Evolutionary conservation across 2,113 vertebrate genomes (phyloP), one percentile per base, ranked within the genome.

Genomic region (Pygoscelis adeliae): DNA sequence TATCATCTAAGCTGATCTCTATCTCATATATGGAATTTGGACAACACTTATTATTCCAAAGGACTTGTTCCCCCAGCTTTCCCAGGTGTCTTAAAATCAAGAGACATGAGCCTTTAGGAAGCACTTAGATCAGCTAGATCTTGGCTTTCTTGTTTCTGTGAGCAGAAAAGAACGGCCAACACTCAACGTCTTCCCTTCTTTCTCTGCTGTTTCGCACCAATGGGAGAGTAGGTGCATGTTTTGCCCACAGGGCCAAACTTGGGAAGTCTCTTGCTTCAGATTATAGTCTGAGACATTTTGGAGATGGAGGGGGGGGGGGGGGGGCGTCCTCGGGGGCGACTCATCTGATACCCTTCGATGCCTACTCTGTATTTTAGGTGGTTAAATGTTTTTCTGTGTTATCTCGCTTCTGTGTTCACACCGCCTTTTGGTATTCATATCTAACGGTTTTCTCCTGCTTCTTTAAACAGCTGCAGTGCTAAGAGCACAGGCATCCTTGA

Each of bases 251-350:
- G 32, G 38, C 55, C 46, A 46, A 29, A 58, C 32, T 26, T 50
- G 55, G 13, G 19, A 77, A 58, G 29, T 46, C 19, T 90, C 42
- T 85, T 76, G 47, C 25, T 81, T 65, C 46, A 70, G 49, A 22
- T 69, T 46, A 7, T 55, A 21, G 8, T 58, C 50, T 90, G 69
- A 70, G 59, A 62, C 6, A 1, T 34, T 46, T 42, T 55, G n/a
- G 44, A 34, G 46, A 42, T 15, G 13, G 46, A 12, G 1, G 4
- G 9, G 2, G 11, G 5, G 5, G 14, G 5, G 5, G 46, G 14
- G 2, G 4, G 42, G 46, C 14, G 1, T n/a, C n/a, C n/a, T n/a
- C n/a, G 4, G 9, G 2, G 11, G 5, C 4, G 11, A 62, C 22
- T 87, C 11, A 38, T n/a, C n/a, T 63, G 34, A 16, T 67, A 21